A percentile compares a stretch with the other conserved stretches of the same genome.
Evolutionary conservation across 53 echinoderm and acorn worm genomes (phyloP).

Genomic region (Temnopleurus reevesii): DNA sequence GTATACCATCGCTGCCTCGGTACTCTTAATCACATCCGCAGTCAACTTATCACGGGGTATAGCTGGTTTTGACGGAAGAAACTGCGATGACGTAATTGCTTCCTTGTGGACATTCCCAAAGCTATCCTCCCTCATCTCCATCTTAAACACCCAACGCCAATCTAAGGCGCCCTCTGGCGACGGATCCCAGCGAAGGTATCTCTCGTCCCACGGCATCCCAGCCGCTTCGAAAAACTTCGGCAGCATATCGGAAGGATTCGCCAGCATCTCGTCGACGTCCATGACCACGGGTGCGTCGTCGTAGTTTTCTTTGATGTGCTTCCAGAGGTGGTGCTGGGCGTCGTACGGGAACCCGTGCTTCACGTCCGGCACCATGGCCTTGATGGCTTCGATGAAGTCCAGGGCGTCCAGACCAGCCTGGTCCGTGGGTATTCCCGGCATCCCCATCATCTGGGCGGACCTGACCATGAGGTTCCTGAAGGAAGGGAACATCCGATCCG

Average conservation of each 20-base stretch:
- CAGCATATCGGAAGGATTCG: constrained; percentile 36
- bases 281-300: constrained; percentile 45
- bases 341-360: constrained; percentile 37
- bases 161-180: background rate
- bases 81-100: background rate
- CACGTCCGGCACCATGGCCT: constrained; percentile 31
- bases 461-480: constrained; percentile 2
- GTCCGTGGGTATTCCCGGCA: background rate
- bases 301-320: constrained; percentile 14
- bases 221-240: constrained; percentile 59
- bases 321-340: constrained; percentile 49
- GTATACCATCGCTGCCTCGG: background rate
- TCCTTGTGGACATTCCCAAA: background rate
- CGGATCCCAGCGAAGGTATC: constrained; percentile 42
- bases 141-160: background rate
- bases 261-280: constrained; percentile 54
- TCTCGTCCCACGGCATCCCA: constrained; percentile 53
- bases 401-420: background rate
- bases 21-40: constrained; percentile 11
- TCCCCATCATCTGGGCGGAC: background rate
- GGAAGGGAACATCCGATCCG: constrained; percentile 50
- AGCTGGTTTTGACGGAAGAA: background rate
- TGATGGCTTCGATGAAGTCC: constrained; percentile 8
- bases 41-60: constrained; percentile 32
- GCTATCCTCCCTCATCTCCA: background rate